phyloP scores from a whole-genome alignment of 2,888 invertebrate species.

The Aphodius sticticus region DNA sequence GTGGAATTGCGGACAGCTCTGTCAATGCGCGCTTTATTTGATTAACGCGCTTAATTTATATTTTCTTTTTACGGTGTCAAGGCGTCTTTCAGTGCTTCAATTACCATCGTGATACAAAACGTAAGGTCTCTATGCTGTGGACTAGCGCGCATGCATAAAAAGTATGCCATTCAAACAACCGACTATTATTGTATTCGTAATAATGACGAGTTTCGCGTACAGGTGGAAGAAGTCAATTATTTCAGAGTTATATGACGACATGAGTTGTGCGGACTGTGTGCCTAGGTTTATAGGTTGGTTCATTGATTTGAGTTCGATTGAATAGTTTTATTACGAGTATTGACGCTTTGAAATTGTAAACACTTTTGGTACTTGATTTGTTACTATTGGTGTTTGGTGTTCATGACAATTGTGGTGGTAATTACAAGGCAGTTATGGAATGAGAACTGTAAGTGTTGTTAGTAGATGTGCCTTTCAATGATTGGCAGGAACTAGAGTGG shows the following conservation, averaged over 20 bases:
- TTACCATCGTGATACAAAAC: not conserved
- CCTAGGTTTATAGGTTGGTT: not conserved
- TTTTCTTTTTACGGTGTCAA: not conserved
- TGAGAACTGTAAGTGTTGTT: too few relatives aligned
- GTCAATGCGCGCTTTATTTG: not conserved
- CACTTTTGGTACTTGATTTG: not conserved
- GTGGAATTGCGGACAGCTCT: not conserved
- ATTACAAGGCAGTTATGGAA: too few relatives aligned
- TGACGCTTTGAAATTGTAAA: not conserved
- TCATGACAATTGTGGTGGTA: too few relatives aligned
- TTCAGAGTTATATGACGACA: not conserved
- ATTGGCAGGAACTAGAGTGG: too few relatives aligned
- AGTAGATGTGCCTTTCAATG: too few relatives aligned
- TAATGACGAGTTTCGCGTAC: not conserved
- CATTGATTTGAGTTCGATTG: not conserved
- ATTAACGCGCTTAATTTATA: constrained; percentile 4
- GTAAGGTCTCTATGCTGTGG: not conserved
- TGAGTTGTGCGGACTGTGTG: not conserved
- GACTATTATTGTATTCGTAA: not conserved
- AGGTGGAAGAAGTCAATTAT: not conserved
- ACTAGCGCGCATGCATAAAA: not conserved
- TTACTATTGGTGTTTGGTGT: too few relatives aligned
- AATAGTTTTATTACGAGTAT: too few relatives aligned
- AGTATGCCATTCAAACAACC: not conserved
- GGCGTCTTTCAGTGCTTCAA: not conserved